These are phyloP conservation scores for Porites australiensis DNA, from an alignment of 64 coral and sea anemone genomes.

Conservation along the genomic window DNA sequence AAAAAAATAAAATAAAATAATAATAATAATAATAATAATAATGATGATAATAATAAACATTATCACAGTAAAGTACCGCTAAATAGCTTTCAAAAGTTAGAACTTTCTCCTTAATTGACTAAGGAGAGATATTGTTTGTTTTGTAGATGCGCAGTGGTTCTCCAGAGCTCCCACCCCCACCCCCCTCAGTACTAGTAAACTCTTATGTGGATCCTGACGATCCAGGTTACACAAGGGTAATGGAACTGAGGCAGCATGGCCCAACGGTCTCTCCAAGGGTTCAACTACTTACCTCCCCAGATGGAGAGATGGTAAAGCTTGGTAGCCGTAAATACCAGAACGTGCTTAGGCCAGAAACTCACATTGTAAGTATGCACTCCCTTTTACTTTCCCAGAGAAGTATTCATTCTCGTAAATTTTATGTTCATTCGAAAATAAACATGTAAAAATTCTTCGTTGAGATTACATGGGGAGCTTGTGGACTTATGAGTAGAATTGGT, in stretches of 20 bases:
- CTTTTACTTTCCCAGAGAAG: no score
- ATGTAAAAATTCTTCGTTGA: no score
- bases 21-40: no score
- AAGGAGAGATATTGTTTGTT: neutral
- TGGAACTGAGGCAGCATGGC: neutral
- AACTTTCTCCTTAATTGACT: neutral
- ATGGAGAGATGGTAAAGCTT: constrained; percentile 4
- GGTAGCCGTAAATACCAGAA: constrained; percentile 27
- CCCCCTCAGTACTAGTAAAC: neutral
- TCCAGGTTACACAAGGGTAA: constrained; percentile 8
- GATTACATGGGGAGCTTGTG: no score
- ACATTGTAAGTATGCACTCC: neutral
- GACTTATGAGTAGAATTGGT: no score
- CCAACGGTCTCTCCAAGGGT: neutral
- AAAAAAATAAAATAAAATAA: no score
- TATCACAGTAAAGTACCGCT: no score
- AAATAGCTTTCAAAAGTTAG: no score
- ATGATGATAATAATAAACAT: no score
- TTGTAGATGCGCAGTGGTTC: constrained; percentile 1
- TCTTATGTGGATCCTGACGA: neutral
- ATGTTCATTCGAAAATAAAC: no score
- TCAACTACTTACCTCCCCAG: neutral
- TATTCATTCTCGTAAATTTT: no score
- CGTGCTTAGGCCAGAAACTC: neutral
- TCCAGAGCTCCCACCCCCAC: constrained; percentile 29